Evolutionary conservation across 2,797 vertebrate genomes (phyloP), one percentile per base, ranked within the genome.

Genomic region (Dipus sagitta): DNA sequence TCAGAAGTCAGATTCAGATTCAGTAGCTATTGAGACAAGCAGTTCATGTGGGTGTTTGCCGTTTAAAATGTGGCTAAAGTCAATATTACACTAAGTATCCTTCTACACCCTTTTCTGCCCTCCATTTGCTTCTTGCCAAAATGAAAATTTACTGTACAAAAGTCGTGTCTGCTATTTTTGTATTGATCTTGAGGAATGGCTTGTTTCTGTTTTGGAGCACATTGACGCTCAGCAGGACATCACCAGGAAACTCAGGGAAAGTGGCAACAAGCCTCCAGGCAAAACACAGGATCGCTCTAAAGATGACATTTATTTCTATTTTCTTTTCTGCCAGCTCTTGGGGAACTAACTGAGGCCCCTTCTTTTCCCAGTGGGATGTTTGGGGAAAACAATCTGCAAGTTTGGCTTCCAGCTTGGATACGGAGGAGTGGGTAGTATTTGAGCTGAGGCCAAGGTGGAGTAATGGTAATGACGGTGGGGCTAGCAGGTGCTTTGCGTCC

Each of bases 121-220:
- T n/a, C 23, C 32, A n/a, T 74, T 14, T 79, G 88, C 90, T 94
- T 34, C 52, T 95, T 42, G 92, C 32, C 17, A 58, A 78, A 89
- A 92, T 86, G 81, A 91, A 96, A 95, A 92, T 70, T 75, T 93
- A 89, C 70, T 86, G 42, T 95, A 65, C 74, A 81, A 92, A 92
- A 88, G 86, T 95, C 93, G 80, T 79, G 86, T 92, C 83, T 78
- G 72, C 93, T 94, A 83, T 95, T 96, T 90, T 75, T 90, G 4
- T 94, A 88, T 83, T 96, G 94, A 90, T 94, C 91, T 91, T 76
- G 83, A 95, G 88, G 88, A 77, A 86, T 67, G 93, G 64, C 52
- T 87, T 83, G 88, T 86, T 95, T 96, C 65, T 94, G 52, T 91
- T 90, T 95, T 85, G 47, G 86, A 92, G 28, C 91, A 54, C 74